These are phyloP conservation scores for Turnix velox DNA, from an alignment of 2,113 vertebrate genomes.

Conservation along the genomic window DNA sequence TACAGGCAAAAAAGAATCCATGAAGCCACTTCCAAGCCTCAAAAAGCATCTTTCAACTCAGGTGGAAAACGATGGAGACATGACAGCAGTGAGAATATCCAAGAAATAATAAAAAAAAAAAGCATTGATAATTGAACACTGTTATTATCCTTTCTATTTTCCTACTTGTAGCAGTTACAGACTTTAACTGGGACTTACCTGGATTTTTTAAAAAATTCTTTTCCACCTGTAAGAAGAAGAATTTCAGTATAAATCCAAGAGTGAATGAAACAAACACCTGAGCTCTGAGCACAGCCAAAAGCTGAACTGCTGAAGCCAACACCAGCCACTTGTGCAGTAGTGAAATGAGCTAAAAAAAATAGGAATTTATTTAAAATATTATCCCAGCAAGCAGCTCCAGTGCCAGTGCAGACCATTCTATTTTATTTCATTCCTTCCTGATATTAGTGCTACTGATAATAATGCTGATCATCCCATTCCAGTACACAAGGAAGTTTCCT, in stretches of 20 bases:
- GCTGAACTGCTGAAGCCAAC: not conserved
- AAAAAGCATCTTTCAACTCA: not conserved
- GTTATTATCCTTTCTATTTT: not conserved
- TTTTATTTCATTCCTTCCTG: conserved; percentile 32
- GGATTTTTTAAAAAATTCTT: not conserved
- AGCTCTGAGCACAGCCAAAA: not conserved
- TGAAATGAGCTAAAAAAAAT: conserved; percentile 4
- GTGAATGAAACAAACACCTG: not conserved
- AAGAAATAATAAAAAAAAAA: not conserved
- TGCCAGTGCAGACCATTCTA: not conserved
- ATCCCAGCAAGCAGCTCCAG: conserved; percentile 7
- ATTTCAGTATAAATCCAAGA: not conserved
- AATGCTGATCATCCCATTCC: not conserved
- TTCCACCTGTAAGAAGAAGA: conserved; percentile 30
- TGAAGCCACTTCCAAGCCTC: not conserved
- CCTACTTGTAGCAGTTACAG: not conserved
- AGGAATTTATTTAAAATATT: not conserved
- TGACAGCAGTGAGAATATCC: not conserved
- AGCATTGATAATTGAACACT: not conserved
- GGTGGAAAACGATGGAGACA: not conserved
- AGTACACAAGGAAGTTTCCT: conserved; percentile 24
- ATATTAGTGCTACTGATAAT: not conserved
- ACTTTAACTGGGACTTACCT: conserved; percentile 9
- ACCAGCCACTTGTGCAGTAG: not conserved
- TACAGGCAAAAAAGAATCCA: not conserved